phyloP scores from a whole-genome alignment of 2,113 vertebrate species.

The Falcunculus frontatus region DNA sequence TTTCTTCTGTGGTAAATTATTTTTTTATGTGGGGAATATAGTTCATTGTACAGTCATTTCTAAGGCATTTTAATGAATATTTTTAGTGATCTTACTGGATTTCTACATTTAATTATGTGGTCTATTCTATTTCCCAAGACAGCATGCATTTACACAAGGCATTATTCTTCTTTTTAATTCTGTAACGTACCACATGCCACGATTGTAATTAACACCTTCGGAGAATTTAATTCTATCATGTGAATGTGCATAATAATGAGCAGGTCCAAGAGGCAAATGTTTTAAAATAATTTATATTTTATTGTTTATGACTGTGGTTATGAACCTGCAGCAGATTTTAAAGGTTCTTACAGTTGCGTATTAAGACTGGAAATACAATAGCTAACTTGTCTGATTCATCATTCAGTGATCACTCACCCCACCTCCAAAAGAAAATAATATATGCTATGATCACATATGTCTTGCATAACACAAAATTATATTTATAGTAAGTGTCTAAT shows the following conservation, averaged over 20 bases:
- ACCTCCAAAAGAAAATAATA: background rate
- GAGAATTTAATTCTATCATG: background rate
- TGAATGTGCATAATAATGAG: background rate
- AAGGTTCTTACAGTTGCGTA: background rate
- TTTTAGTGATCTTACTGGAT: constrained; percentile 2
- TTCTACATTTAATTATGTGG: constrained; percentile 18
- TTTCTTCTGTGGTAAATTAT: background rate
- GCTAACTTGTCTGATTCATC: background rate
- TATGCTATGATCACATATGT: background rate
- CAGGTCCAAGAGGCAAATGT: background rate
- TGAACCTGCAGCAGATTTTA: background rate
- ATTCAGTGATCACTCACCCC: background rate
- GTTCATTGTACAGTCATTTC: background rate
- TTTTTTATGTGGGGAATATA: background rate
- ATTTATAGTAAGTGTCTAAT: background rate
- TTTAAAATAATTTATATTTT: background rate
- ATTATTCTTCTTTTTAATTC: background rate
- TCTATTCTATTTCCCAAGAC: background rate
- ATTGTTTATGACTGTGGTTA: background rate
- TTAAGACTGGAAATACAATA: background rate
- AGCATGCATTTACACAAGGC: background rate
- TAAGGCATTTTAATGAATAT: background rate
- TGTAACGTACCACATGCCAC: background rate
- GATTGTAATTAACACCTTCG: constrained; percentile 6
- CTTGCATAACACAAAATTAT: background rate